Evolutionary conservation across 2,113 vertebrate species (phyloP).

Genomic region (Pteropus alecto): DNA sequence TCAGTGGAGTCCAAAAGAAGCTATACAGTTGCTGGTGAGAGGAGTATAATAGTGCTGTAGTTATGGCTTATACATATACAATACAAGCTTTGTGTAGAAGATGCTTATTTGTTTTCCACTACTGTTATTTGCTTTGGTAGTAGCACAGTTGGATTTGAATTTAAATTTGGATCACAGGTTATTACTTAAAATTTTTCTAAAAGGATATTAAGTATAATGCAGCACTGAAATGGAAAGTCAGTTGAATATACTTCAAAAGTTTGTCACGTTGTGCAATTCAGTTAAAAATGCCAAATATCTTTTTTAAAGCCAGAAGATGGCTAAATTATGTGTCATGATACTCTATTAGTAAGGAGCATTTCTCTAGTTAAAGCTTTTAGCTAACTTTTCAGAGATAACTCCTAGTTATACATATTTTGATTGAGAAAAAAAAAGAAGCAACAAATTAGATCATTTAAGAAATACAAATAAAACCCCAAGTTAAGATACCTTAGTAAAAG

Average conservation of each 20-base stretch:
- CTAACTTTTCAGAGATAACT: neutral
- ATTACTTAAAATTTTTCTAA: neutral
- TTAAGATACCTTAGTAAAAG: neutral
- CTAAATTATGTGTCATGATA: neutral
- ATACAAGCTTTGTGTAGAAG: neutral
- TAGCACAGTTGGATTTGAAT: slow-evolving; percentile 26
- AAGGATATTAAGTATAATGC: neutral
- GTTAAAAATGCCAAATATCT: neutral
- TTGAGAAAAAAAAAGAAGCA: neutral
- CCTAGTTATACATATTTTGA: neutral
- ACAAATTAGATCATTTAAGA: neutral
- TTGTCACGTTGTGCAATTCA: neutral
- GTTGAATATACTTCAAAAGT: neutral
- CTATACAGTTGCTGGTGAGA: neutral
- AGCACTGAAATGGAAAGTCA: neutral
- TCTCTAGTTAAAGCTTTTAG: neutral
- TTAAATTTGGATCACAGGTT: slow-evolving; percentile 21
- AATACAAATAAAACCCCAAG: neutral
- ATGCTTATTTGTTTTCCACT: neutral
- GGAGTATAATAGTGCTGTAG: neutral
- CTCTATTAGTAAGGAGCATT: neutral
- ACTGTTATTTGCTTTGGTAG: slow-evolving; percentile 28
- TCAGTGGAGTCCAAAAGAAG: neutral
- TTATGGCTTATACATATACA: neutral
- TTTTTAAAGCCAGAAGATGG: neutral